These are phyloP conservation scores for Tromatobia lineatoria DNA, from an alignment of 2,888 invertebrate species.

Conservation along the genomic window DNA sequence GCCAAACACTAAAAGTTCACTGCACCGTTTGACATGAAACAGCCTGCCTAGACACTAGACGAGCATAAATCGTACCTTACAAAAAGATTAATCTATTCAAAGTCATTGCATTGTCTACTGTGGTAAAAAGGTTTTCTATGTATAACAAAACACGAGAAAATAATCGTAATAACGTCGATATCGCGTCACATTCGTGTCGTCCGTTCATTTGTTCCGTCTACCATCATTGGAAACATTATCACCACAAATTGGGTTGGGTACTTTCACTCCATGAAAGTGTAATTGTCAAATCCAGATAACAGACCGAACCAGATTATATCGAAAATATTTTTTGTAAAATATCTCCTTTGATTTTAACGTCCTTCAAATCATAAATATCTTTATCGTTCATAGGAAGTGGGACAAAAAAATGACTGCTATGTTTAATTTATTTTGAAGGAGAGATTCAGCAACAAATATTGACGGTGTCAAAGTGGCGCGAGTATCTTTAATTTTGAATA, in stretches of 20 bases:
- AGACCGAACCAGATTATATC: neutral
- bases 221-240: slow-evolving; percentile 20
- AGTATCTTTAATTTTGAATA: neutral
- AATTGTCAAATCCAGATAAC: neutral
- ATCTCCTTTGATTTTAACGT: neutral
- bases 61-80: slow-evolving; percentile 62
- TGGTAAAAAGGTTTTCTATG: slow-evolving; percentile 15
- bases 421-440: neutral
- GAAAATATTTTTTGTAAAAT: neutral
- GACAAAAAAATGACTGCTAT: neutral
- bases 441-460: neutral
- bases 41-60: slow-evolving; percentile 78
- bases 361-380: neutral
- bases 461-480: neutral
- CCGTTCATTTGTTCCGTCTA: slow-evolving; percentile 44
- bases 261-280: neutral
- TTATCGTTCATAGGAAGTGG: too few relatives aligned
- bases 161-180: slow-evolving; percentile 49
- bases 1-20: slow-evolving; percentile 32
- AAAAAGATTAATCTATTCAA: slow-evolving; percentile 35
- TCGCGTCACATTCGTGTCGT: slow-evolving; percentile 56
- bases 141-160: slow-evolving; percentile 26
- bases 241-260: slow-evolving; percentile 2
- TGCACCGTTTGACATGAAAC: slow-evolving; percentile 63
- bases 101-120: slow-evolving; percentile 57